Percentiles rank a stretch among this genome's conserved stretches.
Evolutionary conservation across 2,113 vertebrate genomes (phyloP).

Genomic region (Illadopsis cleaveri): DNA sequence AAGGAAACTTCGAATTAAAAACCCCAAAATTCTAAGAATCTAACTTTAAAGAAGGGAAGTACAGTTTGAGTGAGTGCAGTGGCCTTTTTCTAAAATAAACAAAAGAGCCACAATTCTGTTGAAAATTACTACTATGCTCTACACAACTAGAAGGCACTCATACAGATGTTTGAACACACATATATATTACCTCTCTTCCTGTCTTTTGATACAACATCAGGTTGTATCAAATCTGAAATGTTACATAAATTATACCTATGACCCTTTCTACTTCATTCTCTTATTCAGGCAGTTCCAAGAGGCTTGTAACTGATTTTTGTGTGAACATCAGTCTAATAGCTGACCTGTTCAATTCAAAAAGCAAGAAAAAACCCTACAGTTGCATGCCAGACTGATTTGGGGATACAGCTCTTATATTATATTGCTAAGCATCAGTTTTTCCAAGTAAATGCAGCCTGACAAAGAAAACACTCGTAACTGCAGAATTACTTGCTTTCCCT

Average conservation of each 20-base stretch:
- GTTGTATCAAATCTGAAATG: neutral
- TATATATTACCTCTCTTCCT: neutral
- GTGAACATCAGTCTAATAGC: slow-evolving; percentile 4
- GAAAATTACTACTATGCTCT: neutral
- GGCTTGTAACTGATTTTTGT: slow-evolving; percentile 7
- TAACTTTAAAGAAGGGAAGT: neutral
- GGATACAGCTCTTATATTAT: neutral
- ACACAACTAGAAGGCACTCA: neutral
- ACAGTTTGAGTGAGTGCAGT: neutral
- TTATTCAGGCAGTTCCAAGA: neutral
- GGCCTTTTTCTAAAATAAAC: neutral
- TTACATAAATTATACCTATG: neutral
- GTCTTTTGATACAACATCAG: neutral
- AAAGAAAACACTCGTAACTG: neutral
- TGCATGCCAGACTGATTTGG: neutral
- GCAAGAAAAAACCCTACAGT: neutral
- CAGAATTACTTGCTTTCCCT: neutral
- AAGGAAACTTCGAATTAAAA: neutral
- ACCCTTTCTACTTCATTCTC: neutral
- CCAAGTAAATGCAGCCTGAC: neutral
- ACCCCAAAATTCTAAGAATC: neutral
- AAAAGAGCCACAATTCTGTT: neutral
- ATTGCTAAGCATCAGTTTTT: neutral
- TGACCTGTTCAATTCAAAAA: neutral
- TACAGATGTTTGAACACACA: neutral